phyloP scores from a whole-genome alignment of 2,797 vertebrate species.

The Sphaeramia orbicularis region DNA sequence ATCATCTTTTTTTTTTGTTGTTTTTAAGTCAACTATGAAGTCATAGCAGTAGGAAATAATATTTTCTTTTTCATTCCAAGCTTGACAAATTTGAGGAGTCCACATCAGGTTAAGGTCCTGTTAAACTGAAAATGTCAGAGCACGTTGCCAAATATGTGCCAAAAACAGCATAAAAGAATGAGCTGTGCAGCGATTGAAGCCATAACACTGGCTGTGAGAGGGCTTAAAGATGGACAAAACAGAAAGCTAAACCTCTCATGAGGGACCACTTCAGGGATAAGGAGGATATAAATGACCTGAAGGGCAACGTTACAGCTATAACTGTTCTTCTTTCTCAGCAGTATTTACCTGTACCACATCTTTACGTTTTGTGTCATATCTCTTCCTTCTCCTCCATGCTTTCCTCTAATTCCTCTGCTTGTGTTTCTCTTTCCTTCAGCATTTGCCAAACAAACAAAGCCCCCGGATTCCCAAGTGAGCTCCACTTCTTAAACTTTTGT shows the following conservation, averaged over 20 bases:
- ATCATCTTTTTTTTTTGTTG: background rate
- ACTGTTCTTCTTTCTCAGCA: background rate
- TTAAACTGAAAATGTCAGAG: conserved; percentile 33
- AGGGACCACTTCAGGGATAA: conserved; percentile 44
- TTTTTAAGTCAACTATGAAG: conserved; percentile 17
- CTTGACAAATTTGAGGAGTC: conserved; percentile 23
- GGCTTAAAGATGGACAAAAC: conserved; percentile 32
- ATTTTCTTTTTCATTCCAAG: conserved; percentile 2
- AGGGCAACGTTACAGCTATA: conserved; percentile 41
- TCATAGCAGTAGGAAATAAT: conserved; percentile 6
- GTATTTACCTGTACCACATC: conserved; percentile 9
- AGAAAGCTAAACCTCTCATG: conserved; percentile 55
- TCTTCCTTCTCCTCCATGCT: background rate
- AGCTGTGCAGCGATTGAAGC: conserved; percentile 28
- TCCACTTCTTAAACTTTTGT: conserved; percentile 51
- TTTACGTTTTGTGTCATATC: background rate
- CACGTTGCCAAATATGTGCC: conserved; percentile 25
- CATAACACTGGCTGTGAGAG: conserved; percentile 45
- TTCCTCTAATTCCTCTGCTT: conserved; percentile 2
- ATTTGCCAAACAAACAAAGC: conserved; percentile 61
- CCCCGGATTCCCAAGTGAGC: conserved; percentile 31
- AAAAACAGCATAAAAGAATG: conserved; percentile 46
- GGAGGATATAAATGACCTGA: conserved; percentile 49
- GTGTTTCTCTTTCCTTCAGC: conserved; percentile 11
- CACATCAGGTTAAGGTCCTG: conserved; percentile 25